Evolutionary conservation across 2,113 vertebrate genomes (phyloP), one percentile per base, ranked within the genome.

Genomic region (Lates calcarifer): DNA sequence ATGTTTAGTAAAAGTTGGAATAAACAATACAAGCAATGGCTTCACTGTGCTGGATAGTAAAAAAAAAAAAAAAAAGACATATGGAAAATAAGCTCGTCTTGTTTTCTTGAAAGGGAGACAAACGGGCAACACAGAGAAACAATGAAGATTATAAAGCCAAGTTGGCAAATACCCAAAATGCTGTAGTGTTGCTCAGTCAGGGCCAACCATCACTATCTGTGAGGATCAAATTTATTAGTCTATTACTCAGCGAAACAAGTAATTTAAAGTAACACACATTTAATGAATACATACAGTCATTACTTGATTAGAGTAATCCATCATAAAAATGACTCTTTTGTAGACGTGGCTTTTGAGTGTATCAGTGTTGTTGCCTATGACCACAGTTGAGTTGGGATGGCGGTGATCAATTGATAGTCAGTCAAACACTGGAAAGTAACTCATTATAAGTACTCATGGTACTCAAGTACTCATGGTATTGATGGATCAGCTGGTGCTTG

Each of bases 101-200:
- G 11, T 17, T 43, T 43, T 43, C n/a, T 43, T 43, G 41, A 43
- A 43, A 43, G 14, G 10, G 53, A 79, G 33, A 81, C 33, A 61
- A 53, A 68, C 31, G 6, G 7, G 41, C 5, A 0, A 24, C 20
- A 68, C 15, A 68, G 26, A 24, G 31, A 28, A 13, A 57, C 33
- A 63, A 49, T 18, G 5, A n/a, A 37, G 28, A 37, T 24, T 47
- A 60, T 22, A 22, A 85, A 71, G 79, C 77, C 74, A 69, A 56
- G 35, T 87, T 55, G 82, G 68, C 61, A 41, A 86, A 82, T 66
- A 77, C 78, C 83, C 85, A 81, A 83, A 82, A 76, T 84, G 62
- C 51, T 29, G 39, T 49, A 29, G 22, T 69, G 58, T 51, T 83
- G 64, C 81, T 76, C 63, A 88, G n/a, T 26, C 76, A 79, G 83